Base-by-base conservation (phyloP, 2,113 vertebrate genomes). In the Podocnemis expansa region DNA sequence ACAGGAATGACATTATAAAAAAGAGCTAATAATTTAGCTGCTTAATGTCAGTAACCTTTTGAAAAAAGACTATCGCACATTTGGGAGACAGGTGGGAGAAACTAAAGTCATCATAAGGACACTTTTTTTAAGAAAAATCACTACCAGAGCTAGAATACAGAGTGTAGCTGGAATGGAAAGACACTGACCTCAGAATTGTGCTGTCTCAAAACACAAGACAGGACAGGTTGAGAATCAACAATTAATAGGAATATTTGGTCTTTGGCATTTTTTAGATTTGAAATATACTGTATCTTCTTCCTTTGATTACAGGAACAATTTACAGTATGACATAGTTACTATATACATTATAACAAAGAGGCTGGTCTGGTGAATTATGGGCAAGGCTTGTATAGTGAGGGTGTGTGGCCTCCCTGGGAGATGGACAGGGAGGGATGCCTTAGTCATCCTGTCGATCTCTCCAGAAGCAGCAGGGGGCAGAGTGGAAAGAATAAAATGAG, bases 31-130 rank as follows among this genome's bases (percentile, higher is more conserved):
- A 10, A 45, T 84, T 87, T 22, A 56, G 6, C 67, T 43, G 41
- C 41, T 80, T 81, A 82, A 51, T 5, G 2, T 29, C 90, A 90
- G 75, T 3, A 38, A 31, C 21, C 45, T 67, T 82, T 43, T 11
- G 38, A 60, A 51, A 75, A 70, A 91, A 67, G 2, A 1, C 73
- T 76, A 0, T 31, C 83, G 19, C 4, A 1, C 55, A 7, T 52
- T 80, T 70, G 6, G 1, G 24, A 70, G 12, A 1, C 47, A 34
- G 0, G 0, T 2, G 76, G 54, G 80, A 56, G 19, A 91, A 76
- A 0, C 11, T 43, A 31, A 43, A 55, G 38, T 34, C 27, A 85
- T 41, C 47, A 41, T n/a, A 87, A 63, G 2, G 2, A 81, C 2
- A 81, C 2, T 47, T 78, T 81, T 80, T 55, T 80, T 41, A 19